Conservation (phyloP, 2,113 vertebrate species). For the Formicarius rufipectus region DNA sequence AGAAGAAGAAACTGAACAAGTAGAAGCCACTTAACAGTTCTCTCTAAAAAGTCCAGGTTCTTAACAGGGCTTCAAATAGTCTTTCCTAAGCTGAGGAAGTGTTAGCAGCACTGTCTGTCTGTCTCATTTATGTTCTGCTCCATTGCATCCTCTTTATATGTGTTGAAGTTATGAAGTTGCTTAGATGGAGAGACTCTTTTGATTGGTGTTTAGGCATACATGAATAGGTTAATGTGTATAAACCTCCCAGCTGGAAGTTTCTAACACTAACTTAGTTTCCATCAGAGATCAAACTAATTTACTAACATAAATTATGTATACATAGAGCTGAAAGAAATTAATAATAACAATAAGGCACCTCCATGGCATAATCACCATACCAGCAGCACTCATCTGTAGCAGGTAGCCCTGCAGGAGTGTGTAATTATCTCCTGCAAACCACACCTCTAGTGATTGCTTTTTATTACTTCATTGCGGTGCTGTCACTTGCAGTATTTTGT, state of each 20-base stretch:
- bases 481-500: background rate
- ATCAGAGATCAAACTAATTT: constrained; percentile 77
- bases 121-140: constrained; percentile 59
- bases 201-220: constrained; percentile 57
- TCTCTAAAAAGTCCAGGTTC: background rate
- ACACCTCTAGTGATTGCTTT: constrained; percentile 53
- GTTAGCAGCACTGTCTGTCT: constrained; percentile 23
- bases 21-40: background rate
- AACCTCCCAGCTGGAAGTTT: constrained; percentile 72
- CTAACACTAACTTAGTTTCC: constrained; percentile 69
- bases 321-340: constrained; percentile 58
- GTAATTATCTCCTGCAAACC: constrained; percentile 67
- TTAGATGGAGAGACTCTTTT: constrained; percentile 60
- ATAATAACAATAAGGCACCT: constrained; percentile 73
- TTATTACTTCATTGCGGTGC: constrained; percentile 15
- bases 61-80: constrained; percentile 11
- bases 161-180: constrained; percentile 56
- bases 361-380: constrained; percentile 72
- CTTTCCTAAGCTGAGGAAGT: constrained; percentile 8
- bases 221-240: constrained; percentile 69
- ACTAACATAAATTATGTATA: constrained; percentile 77
- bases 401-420: constrained; percentile 56
- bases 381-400: constrained; percentile 63
- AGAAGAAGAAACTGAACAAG: background rate
- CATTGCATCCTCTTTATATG: constrained; percentile 41